phyloP scores from a whole-genome alignment of 2,797 vertebrate species.

The Spheniscus humboldti region DNA sequence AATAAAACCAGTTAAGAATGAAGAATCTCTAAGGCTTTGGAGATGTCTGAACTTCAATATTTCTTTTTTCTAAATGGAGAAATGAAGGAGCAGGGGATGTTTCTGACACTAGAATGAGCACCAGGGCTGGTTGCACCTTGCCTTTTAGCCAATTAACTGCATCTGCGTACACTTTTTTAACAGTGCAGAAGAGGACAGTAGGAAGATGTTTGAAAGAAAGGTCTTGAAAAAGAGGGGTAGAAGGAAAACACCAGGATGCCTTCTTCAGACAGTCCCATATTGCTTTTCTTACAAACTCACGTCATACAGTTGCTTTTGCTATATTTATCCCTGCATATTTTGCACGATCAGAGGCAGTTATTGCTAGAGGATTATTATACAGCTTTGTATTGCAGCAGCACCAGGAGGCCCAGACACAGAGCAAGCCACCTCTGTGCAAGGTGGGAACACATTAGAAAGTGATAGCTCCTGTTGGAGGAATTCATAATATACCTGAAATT shows the following conservation, averaged over 20 bases:
- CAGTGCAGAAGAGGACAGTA: neutral
- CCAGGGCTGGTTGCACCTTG: neutral
- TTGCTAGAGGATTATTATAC: neutral
- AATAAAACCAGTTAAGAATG: neutral
- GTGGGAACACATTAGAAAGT: neutral
- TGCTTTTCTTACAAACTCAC: neutral
- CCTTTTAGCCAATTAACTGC: neutral
- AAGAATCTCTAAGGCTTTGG: neutral
- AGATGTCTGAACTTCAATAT: neutral
- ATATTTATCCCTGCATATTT: neutral
- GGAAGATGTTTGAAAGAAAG: neutral
- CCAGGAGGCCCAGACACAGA: neutral
- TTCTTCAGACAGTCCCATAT: neutral
- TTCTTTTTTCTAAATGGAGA: neutral
- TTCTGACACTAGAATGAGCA: neutral
- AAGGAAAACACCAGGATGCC: neutral
- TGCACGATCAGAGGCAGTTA: neutral
- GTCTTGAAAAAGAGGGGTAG: neutral
- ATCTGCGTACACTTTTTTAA: neutral
- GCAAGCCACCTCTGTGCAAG: neutral
- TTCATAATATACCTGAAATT: neutral
- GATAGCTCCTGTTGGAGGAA: neutral
- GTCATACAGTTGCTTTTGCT: neutral
- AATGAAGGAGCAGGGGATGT: neutral
- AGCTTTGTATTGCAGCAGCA: neutral